A percentile compares a stretch with the other conserved stretches of the same genome.
These are phyloP conservation scores for Litoditis marina DNA, from an alignment of 2,888 invertebrate species.

Conservation along the genomic window DNA sequence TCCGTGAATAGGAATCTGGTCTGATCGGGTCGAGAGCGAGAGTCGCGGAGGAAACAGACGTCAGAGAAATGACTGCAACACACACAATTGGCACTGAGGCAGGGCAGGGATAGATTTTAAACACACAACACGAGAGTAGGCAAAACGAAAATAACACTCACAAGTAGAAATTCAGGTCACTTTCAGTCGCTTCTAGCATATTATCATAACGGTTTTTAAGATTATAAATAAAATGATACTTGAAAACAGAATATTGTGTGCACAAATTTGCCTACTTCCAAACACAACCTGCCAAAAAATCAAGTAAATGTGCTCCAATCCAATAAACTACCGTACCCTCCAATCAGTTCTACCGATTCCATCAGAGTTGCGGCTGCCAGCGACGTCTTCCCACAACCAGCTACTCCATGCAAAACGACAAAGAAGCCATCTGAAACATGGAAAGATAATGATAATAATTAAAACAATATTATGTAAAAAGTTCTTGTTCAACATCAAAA, in stretches of 20 bases:
- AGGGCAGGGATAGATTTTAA: no score
- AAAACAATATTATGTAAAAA: not conserved
- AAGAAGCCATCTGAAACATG: slow-evolving; percentile 25
- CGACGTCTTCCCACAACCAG: slow-evolving; percentile 33
- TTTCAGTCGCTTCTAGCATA: no score
- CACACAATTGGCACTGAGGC: no score
- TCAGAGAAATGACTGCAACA: slow-evolving; percentile 5
- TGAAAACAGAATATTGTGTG: no score
- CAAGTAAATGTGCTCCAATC: no score
- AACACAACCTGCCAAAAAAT: no score
- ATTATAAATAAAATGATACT: not conserved
- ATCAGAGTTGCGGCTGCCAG: slow-evolving; percentile 21
- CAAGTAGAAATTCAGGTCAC: no score
- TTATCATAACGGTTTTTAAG: no score
- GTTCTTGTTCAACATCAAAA: not conserved
- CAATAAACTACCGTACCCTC: no score
- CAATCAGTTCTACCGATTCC: slow-evolving; percentile 20
- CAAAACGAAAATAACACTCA: no score
- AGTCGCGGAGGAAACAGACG: slow-evolving; percentile 11
- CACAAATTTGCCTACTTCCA: no score
- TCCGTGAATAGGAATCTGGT: slow-evolving; percentile 21
- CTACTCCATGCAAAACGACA: slow-evolving; percentile 27
- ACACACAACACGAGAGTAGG: no score
- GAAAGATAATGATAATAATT: not conserved
- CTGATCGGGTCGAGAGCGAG: not conserved